phyloP scores from a whole-genome alignment of 2,113 vertebrate species.

The Brienomyrus brachyistius region DNA sequence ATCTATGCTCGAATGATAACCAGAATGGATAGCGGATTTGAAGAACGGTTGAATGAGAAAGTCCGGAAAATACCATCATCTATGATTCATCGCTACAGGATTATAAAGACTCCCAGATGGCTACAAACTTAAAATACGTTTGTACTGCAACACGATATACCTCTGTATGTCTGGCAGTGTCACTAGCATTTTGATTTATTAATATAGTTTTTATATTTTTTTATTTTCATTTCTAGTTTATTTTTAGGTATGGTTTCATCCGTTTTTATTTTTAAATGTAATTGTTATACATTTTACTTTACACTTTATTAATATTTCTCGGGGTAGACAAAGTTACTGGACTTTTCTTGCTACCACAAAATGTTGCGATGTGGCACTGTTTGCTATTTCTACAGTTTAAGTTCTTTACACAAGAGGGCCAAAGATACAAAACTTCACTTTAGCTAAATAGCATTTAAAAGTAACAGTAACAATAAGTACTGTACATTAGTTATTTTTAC shows the following conservation, averaged over 20 bases:
- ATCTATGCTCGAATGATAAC: not conserved
- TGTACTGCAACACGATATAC: not conserved
- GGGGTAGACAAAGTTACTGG: not conserved
- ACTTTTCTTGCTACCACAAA: no score
- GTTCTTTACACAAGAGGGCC: no score
- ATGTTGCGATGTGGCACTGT: no score
- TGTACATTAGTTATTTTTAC: no score
- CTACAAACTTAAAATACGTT: not conserved
- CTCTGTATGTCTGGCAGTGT: not conserved
- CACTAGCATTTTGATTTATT: not conserved
- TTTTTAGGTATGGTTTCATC: not conserved
- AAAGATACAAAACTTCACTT: no score
- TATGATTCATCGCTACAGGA: no score
- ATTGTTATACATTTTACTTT: not conserved
- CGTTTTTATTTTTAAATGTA: not conserved
- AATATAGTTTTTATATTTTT: not conserved
- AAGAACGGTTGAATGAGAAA: not conserved
- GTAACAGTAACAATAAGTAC: no score
- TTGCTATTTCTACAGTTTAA: no score
- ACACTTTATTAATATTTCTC: not conserved
- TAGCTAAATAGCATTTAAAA: no score
- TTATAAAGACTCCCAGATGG: not conserved
- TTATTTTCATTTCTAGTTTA: not conserved
- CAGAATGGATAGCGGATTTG: not conserved
- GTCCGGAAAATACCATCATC: not conserved